These are phyloP conservation scores for Conus ventricosus DNA, from an alignment of 1,140 invertebrate genomes.

Conservation along the genomic window DNA sequence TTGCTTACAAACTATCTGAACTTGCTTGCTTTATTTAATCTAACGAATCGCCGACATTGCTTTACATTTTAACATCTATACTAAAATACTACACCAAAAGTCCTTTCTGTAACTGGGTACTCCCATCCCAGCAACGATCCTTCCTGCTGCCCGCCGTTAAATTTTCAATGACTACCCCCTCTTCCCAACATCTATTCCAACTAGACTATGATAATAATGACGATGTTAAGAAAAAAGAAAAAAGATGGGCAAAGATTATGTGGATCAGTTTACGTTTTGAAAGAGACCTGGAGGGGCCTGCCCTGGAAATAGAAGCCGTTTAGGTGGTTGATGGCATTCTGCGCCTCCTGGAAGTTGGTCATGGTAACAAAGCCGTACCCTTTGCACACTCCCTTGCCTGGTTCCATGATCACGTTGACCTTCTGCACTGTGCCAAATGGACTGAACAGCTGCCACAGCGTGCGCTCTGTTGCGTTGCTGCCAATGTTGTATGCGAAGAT, in stretches of 20 bases:
- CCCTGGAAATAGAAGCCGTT: constrained; percentile 73
- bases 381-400: constrained; percentile 70
- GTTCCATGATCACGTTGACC: constrained; percentile 73
- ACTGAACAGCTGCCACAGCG: constrained; percentile 73
- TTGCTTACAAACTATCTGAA: too few species aligned
- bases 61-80: too few species aligned
- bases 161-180: too few species aligned
- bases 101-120: too few species aligned
- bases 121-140: too few species aligned
- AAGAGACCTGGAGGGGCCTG: constrained; percentile 74
- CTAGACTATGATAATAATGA: too few species aligned
- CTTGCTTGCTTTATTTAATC: too few species aligned
- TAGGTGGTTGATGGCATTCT: constrained; percentile 72
- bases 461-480: constrained; percentile 71
- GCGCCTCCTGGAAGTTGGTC: constrained; percentile 74
- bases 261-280: constrained; percentile 62
- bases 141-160: too few species aligned
- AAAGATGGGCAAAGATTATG: neutral
- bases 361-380: constrained; percentile 77
- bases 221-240: too few species aligned
- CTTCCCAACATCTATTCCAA: too few species aligned
- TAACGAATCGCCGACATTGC: too few species aligned
- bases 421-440: constrained; percentile 74
- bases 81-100: too few species aligned
- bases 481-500: constrained; percentile 77